A percentile compares a stretch with the other conserved stretches of the same genome.
Evolutionary conservation across 2,888 invertebrate species (phyloP).

Genomic region (Axea sp.): DNA sequence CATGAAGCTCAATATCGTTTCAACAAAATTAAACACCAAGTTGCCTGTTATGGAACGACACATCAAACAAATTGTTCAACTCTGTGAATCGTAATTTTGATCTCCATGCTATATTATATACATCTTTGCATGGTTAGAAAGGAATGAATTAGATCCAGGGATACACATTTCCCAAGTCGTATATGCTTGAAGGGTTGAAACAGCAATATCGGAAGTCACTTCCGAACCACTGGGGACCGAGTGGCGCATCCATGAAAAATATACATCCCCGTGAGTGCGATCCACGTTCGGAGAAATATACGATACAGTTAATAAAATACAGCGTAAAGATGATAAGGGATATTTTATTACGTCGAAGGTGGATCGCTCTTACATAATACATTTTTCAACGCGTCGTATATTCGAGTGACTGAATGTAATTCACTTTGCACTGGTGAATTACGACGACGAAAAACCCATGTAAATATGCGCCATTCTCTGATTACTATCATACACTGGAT

Average conservation of each 20-base stretch:
- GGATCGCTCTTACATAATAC: slow-evolving; percentile 52
- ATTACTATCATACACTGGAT: too few relatives aligned
- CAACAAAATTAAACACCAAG: too few relatives aligned
- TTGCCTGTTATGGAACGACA: too few relatives aligned
- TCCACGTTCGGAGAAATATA: slow-evolving; percentile 37
- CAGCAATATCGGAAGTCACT: slow-evolving; percentile 33
- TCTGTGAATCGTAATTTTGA: too few relatives aligned
- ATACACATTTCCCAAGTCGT: slow-evolving; percentile 21
- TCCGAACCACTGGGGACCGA: slow-evolving; percentile 31
- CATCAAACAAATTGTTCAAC: too few relatives aligned
- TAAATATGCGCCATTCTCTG: too few relatives aligned
- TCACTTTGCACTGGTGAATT: slow-evolving; percentile 24
- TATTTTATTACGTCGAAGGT: slow-evolving; percentile 54
- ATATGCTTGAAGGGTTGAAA: slow-evolving; percentile 17
- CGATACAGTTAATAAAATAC: slow-evolving; percentile 49
- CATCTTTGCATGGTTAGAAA: too few relatives aligned
- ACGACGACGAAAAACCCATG: slow-evolving; percentile 24
- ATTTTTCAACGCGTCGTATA: slow-evolving; percentile 40
- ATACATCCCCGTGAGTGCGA: slow-evolving; percentile 37
- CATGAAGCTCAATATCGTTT: too few relatives aligned
- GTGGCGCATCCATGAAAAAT: slow-evolving; percentile 36
- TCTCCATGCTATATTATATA: too few relatives aligned
- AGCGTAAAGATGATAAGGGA: slow-evolving; percentile 50
- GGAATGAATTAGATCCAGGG: not conserved
- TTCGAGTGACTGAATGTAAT: slow-evolving; percentile 29